phyloP scores from a whole-genome alignment of 2,797 vertebrate genomes.

The Myioborus melanocephalus region DNA sequence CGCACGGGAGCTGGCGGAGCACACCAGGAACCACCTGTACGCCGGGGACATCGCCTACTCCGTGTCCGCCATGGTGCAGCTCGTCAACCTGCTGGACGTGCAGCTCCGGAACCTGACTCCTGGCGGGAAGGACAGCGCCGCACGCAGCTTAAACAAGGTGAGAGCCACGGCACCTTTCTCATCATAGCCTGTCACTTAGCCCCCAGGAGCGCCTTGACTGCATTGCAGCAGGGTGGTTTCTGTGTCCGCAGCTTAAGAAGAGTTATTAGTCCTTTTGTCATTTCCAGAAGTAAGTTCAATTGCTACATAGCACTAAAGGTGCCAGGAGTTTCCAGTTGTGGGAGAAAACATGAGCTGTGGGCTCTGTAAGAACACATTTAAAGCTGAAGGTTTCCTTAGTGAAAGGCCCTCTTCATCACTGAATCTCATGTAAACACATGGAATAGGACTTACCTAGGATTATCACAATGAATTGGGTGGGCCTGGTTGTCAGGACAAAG shows the following conservation, averaged over 20 bases:
- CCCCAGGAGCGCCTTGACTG: background rate
- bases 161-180: background rate
- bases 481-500: background rate
- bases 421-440: background rate
- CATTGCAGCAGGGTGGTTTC: background rate
- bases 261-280: background rate
- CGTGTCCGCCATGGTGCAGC: slow-evolving; percentile 92
- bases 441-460: background rate
- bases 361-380: background rate
- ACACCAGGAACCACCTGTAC: slow-evolving; percentile 90
- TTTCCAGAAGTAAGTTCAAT: background rate
- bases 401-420: background rate
- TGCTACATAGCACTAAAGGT: background rate
- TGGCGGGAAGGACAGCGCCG: slow-evolving; percentile 94
- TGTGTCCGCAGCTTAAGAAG: background rate
- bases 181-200: background rate
- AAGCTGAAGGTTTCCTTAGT: background rate
- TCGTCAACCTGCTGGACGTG: slow-evolving; percentile 93
- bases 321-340: background rate
- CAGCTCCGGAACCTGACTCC: slow-evolving; percentile 95
- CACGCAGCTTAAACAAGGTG: slow-evolving; percentile 97
- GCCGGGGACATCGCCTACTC: slow-evolving; percentile 93
- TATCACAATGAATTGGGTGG: accelerated
- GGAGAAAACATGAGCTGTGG: background rate
- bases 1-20: slow-evolving; percentile 92